Evolutionary conservation across 2,797 vertebrate species (phyloP).

Genomic region (Tiaroga cobitis): DNA sequence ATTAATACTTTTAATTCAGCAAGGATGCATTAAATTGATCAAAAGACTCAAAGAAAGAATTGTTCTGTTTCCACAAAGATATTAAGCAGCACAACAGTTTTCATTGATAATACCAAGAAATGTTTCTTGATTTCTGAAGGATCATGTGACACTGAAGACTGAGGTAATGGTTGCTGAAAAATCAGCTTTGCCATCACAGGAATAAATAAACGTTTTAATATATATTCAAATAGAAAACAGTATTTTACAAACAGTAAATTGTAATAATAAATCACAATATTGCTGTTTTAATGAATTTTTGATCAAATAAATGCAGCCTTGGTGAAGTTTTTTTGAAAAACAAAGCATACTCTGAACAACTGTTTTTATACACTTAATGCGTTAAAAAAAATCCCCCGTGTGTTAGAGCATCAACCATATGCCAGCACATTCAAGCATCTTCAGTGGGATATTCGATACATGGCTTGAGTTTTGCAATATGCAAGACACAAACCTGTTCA

Average conservation of each 20-base stretch:
- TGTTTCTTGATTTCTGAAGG: not conserved
- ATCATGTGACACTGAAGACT: not conserved
- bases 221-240: not conserved
- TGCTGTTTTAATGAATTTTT: not conserved
- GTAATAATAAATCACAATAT: too few relatives aligned
- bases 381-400: not conserved
- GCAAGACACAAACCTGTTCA: slow-evolving; percentile 62
- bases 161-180: not conserved
- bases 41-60: not conserved
- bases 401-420: not conserved
- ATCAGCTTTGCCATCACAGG: not conserved
- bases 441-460: slow-evolving; percentile 17
- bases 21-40: not conserved
- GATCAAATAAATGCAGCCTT: not conserved
- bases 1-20: not conserved
- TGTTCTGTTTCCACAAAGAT: not conserved
- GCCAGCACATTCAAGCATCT: not conserved
- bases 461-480: slow-evolving; percentile 11
- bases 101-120: not conserved
- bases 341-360: too few relatives aligned
- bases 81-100: not conserved
- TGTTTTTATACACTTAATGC: not conserved
- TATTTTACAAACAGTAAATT: too few relatives aligned
- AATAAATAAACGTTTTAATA: not conserved
- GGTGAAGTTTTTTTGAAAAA: not conserved